These are phyloP conservation scores for Caerostris darwini DNA, from an alignment of 1,140 invertebrate species.

Conservation along the genomic window DNA sequence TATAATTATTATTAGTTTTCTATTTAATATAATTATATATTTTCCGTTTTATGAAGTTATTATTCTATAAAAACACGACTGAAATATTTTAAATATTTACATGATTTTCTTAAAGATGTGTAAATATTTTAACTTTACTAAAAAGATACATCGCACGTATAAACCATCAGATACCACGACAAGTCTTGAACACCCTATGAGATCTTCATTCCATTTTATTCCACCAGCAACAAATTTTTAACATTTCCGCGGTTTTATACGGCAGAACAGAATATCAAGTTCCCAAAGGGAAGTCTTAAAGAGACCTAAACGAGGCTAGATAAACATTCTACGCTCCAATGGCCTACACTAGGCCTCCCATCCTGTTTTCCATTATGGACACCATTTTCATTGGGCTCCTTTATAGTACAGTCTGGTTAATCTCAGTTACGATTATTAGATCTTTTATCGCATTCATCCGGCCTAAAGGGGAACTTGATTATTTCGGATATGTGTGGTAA, in stretches of 20 bases:
- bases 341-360: neutral
- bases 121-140: too few species aligned
- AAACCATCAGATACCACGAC: too few species aligned
- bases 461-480: conserved; percentile 30
- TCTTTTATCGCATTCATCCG: conserved; percentile 45
- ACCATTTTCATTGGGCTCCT: neutral
- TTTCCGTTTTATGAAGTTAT: too few species aligned
- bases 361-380: conserved; percentile 14
- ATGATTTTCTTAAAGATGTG: too few species aligned
- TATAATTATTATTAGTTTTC: too few species aligned
- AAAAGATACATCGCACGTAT: too few species aligned
- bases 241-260: neutral
- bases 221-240: neutral
- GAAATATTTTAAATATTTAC: too few species aligned
- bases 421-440: conserved; percentile 39
- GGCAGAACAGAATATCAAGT: neutral
- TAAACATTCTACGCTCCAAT: conserved; percentile 13
- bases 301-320: conserved; percentile 12
- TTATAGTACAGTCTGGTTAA: neutral
- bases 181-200: too few species aligned
- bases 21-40: too few species aligned
- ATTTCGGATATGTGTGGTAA: conserved; percentile 27
- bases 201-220: neutral
- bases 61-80: too few species aligned
- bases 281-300: neutral